These are phyloP conservation scores for Sylvicola cinctus DNA, from an alignment of 2,888 invertebrate species.

Conservation along the genomic window DNA sequence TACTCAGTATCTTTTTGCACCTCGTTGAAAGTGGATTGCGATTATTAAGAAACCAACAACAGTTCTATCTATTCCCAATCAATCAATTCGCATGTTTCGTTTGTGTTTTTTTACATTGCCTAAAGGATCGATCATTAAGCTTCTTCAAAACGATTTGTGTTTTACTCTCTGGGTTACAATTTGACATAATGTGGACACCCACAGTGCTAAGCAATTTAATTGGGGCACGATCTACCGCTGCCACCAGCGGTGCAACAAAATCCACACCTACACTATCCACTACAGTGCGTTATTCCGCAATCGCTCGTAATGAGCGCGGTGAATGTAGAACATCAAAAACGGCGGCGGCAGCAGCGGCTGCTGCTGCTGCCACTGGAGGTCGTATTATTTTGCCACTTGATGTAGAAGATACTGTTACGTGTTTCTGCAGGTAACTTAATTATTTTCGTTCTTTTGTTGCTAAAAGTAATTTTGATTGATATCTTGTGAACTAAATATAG, in stretches of 20 bases:
- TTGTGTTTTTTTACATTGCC: no score
- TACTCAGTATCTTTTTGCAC: no score
- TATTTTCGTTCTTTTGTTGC: not conserved
- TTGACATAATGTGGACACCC: constrained; percentile 20
- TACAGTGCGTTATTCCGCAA: constrained; percentile 27
- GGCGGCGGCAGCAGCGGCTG: no score
- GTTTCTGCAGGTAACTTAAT: constrained; percentile 51
- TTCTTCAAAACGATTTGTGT: no score
- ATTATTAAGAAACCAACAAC: no score
- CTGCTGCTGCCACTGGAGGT: constrained; percentile 5
- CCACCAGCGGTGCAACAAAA: no score
- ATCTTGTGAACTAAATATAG: not conserved
- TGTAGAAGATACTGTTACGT: constrained; percentile 50
- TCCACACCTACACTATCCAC: constrained; percentile 23
- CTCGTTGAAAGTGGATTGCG: no score
- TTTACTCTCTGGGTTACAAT: no score
- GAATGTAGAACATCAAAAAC: no score
- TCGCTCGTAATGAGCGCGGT: constrained; percentile 7
- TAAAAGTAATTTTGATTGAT: not conserved
- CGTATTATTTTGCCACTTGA: constrained; percentile 36
- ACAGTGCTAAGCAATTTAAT: constrained; percentile 20
- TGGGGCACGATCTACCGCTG: constrained; percentile 22
- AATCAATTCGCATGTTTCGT: no score
- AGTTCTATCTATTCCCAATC: no score
- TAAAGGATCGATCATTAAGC: no score